Evolutionary conservation across 2,888 invertebrate species (phyloP).

Genomic region (Neoascia interrupta): DNA sequence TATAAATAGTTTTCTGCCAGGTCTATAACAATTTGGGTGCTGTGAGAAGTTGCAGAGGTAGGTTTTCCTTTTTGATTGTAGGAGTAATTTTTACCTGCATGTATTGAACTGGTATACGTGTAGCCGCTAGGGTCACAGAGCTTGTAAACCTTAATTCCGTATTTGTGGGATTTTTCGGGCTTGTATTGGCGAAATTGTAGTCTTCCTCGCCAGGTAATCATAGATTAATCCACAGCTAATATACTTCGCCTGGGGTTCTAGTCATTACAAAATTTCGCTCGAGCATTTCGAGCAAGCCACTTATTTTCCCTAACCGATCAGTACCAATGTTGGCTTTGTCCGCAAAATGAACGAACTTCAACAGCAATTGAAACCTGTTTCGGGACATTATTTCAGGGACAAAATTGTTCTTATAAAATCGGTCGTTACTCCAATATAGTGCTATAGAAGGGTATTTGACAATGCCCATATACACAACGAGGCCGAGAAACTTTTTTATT

Average conservation of each 20-base stretch:
- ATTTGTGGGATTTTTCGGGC: slow-evolving; percentile 10
- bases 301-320: too few species aligned
- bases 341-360: background rate
- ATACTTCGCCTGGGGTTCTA: slow-evolving; percentile 27
- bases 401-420: background rate
- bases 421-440: background rate
- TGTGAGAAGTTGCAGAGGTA: slow-evolving; percentile 40
- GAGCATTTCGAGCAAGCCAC: too few species aligned
- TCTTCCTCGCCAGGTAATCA: slow-evolving; percentile 43
- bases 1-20: slow-evolving; percentile 30
- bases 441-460: background rate
- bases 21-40: slow-evolving; percentile 43
- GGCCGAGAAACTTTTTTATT: slow-evolving; percentile 11
- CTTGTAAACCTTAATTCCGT: too few species aligned
- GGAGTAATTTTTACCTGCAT: slow-evolving; percentile 20
- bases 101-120: slow-evolving; percentile 24
- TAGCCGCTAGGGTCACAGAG: slow-evolving; percentile 7
- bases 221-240: slow-evolving; percentile 47
- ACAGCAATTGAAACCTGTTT: background rate
- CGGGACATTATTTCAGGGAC: background rate
- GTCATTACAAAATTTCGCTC: slow-evolving; percentile 4
- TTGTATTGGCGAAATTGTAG: too few species aligned
- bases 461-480: slow-evolving; percentile 15
- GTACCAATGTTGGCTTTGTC: too few species aligned
- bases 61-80: slow-evolving; percentile 5